These are phyloP conservation scores for Ifrita kowaldi DNA, from an alignment of 2,113 vertebrate species.

Conservation along the genomic window DNA sequence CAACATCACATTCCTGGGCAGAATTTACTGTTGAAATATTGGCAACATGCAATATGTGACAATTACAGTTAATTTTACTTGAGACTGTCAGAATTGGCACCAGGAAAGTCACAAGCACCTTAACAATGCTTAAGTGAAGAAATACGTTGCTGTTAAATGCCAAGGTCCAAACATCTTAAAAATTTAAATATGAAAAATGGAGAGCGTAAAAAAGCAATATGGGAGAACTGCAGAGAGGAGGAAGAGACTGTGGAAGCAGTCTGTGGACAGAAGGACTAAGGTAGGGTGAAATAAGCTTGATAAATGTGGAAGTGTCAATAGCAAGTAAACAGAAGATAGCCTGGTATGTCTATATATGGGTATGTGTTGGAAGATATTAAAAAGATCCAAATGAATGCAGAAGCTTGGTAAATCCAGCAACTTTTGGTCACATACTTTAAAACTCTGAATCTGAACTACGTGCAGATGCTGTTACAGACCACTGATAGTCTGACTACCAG, in stretches of 20 bases:
- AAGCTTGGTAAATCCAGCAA: not conserved
- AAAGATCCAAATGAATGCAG: not conserved
- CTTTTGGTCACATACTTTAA: not conserved
- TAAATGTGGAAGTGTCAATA: slow-evolving; percentile 20
- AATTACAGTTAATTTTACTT: slow-evolving; percentile 44
- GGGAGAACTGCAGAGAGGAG: not conserved
- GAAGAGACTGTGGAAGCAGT: not conserved
- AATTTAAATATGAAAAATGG: slow-evolving; percentile 63
- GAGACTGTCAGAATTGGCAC: not conserved
- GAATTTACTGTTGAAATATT: slow-evolving; percentile 5
- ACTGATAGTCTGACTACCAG: not conserved
- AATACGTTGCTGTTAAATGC: slow-evolving; percentile 26
- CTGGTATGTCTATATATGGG: not conserved
- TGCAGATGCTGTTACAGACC: not conserved
- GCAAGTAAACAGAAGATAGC: slow-evolving; percentile 13
- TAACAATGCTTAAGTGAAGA: slow-evolving; percentile 22
- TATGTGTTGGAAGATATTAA: not conserved
- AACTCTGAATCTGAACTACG: not conserved
- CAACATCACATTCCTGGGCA: not conserved
- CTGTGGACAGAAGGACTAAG: not conserved
- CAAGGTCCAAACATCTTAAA: slow-evolving; percentile 55
- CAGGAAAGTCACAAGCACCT: not conserved
- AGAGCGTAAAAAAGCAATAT: slow-evolving; percentile 46
- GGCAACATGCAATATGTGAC: not conserved
- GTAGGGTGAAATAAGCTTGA: slow-evolving; percentile 21